phyloP scores from a whole-genome alignment of 2,797 vertebrate genomes.

The Chiloscyllium punctatum region DNA sequence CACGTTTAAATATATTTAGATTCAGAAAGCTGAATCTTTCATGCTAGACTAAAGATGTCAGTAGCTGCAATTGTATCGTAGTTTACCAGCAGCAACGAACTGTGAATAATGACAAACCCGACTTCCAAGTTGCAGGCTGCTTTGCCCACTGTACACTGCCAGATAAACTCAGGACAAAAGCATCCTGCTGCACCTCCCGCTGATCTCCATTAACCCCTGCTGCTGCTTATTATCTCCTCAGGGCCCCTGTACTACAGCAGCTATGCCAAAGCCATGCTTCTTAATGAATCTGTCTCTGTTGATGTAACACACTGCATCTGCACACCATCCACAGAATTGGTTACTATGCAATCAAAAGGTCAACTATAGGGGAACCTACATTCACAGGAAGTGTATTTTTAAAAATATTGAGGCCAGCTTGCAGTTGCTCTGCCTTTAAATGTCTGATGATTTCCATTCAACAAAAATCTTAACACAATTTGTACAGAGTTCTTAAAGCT shows the following conservation, averaged over 20 bases:
- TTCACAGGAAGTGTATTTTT: not conserved
- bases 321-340: not conserved
- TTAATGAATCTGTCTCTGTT: slow-evolving; percentile 39
- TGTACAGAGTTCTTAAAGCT: not conserved
- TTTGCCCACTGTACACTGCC: slow-evolving; percentile 55
- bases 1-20: not conserved
- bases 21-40: slow-evolving; percentile 24
- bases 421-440: not conserved
- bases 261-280: not conserved
- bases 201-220: slow-evolving; percentile 53
- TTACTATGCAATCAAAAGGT: slow-evolving; percentile 25
- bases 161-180: slow-evolving; percentile 58
- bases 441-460: not conserved
- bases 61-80: slow-evolving; percentile 49
- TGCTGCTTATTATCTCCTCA: slow-evolving; percentile 51
- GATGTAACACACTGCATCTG: slow-evolving; percentile 20
- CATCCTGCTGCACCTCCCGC: slow-evolving; percentile 50
- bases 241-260: slow-evolving; percentile 43
- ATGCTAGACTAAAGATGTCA: slow-evolving; percentile 40
- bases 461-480: not conserved
- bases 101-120: slow-evolving; percentile 52
- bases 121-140: slow-evolving; percentile 53
- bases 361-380: not conserved
- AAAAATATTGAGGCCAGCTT: not conserved
- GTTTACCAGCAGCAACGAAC: slow-evolving; percentile 54